Evolutionary conservation across 2,888 invertebrate genomes (phyloP).

Genomic region (Hydraecia micacea): DNA sequence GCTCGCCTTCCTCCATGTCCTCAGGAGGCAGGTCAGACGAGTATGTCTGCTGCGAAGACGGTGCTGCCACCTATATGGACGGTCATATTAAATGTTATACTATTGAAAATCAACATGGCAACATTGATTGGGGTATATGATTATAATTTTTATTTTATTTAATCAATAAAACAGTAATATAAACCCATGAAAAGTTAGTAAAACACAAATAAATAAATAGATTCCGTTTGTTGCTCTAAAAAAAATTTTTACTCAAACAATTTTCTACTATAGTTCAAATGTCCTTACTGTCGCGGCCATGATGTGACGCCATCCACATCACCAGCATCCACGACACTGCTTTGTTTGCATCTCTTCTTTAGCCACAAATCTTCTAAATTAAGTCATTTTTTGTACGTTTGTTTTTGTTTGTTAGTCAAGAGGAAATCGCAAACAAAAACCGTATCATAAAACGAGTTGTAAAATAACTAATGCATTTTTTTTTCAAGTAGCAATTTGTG

Average conservation of each 20-base stretch:
- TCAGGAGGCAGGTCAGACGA: slow-evolving; percentile 87
- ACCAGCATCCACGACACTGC: background rate
- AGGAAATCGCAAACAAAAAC: background rate
- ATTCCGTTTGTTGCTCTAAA: no score
- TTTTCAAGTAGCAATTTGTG: no score
- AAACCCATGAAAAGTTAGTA: background rate
- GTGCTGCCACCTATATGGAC: slow-evolving; percentile 91
- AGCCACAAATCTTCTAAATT: no score
- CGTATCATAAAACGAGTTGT: background rate
- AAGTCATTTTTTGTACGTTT: no score
- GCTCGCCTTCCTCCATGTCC: slow-evolving; percentile 92
- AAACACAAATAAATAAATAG: no score
- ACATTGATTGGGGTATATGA: background rate
- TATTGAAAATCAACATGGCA: background rate
- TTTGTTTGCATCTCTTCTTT: no score
- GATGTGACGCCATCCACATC: background rate
- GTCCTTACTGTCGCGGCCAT: background rate
- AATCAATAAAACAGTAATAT: background rate
- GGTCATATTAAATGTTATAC: background rate
- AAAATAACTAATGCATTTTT: no score
- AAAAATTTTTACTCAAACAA: no score
- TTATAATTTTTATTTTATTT: background rate
- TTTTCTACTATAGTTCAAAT: background rate
- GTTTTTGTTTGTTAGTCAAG: no score
- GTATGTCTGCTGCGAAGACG: slow-evolving; percentile 91